These are phyloP conservation scores for Amiota mariae DNA, from an alignment of 2,888 invertebrate species.

Conservation along the genomic window DNA sequence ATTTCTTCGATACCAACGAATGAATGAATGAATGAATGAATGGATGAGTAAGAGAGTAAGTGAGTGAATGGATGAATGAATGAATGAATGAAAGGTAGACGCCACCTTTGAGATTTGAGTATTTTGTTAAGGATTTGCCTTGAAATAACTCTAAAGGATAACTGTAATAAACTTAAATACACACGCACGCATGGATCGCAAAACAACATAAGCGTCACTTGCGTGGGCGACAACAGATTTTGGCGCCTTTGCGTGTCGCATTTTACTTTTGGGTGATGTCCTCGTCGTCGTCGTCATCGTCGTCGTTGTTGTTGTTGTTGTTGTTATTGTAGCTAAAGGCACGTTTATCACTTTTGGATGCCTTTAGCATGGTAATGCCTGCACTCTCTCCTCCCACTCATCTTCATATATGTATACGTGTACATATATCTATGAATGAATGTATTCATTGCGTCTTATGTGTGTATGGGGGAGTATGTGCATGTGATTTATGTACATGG, in stretches of 20 bases:
- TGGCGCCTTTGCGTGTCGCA: constrained; percentile 23
- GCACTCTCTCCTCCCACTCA: not conserved
- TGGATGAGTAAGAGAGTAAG: no score
- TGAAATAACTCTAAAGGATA: constrained; percentile 55
- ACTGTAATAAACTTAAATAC: constrained; percentile 62
- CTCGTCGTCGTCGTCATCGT: no score
- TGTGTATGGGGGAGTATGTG: not conserved
- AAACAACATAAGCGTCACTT: not conserved
- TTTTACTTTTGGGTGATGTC: not conserved
- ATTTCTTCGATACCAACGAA: constrained; percentile 40
- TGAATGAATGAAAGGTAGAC: not conserved
- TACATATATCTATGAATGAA: not conserved
- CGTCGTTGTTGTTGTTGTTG: not conserved
- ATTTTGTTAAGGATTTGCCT: constrained; percentile 59
- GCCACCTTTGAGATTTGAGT: constrained; percentile 45
- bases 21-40: no score
- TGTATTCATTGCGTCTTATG: not conserved
- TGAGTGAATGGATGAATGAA: no score
- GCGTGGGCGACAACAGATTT: constrained; percentile 23
- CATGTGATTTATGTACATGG: constrained; percentile 20
- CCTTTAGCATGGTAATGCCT: not conserved
- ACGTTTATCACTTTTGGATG: constrained; percentile 21
- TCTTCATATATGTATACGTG: not conserved
- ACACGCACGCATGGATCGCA: constrained; percentile 33
- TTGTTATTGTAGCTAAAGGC: constrained; percentile 12